Conservation (phyloP, 2,888 invertebrate species). For the Drosophila melanosoma region DNA sequence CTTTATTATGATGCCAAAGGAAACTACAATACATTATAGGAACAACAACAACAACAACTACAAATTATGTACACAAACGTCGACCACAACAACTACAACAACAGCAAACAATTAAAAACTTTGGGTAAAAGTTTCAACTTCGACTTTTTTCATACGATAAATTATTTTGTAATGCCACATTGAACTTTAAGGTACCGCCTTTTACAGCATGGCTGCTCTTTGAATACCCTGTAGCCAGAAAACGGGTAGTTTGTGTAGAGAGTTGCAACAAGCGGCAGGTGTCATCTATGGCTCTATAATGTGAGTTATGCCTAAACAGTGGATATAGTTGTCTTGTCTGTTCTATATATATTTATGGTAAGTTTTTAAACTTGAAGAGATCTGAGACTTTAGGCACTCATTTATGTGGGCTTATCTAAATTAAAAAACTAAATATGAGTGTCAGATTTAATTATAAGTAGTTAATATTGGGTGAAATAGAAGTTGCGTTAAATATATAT, state of each 20-base stretch:
- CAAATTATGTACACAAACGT: constrained; percentile 6
- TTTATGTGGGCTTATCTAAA: not conserved
- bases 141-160: constrained; percentile 45
- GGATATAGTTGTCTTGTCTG: not conserved
- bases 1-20: constrained; percentile 38
- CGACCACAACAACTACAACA: constrained; percentile 12
- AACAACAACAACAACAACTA: constrained; percentile 1
- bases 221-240: constrained; percentile 21
- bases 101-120: constrained; percentile 71
- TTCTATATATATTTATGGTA: not conserved
- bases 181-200: constrained; percentile 39
- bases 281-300: not conserved
- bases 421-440: not conserved
- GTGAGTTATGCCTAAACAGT: not conserved
- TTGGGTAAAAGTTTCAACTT: constrained; percentile 60
- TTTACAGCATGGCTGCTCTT: constrained; percentile 13
- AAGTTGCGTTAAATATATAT: not conserved
- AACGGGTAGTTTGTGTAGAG: not conserved
- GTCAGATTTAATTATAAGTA: not conserved
- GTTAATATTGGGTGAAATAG: not conserved
- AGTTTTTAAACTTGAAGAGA: not conserved
- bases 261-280: not conserved
- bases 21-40: constrained; percentile 23
- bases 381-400: not conserved
- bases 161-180: constrained; percentile 58